phyloP scores from a whole-genome alignment of 2,888 invertebrate species.

The Therioaphis trifolii region DNA sequence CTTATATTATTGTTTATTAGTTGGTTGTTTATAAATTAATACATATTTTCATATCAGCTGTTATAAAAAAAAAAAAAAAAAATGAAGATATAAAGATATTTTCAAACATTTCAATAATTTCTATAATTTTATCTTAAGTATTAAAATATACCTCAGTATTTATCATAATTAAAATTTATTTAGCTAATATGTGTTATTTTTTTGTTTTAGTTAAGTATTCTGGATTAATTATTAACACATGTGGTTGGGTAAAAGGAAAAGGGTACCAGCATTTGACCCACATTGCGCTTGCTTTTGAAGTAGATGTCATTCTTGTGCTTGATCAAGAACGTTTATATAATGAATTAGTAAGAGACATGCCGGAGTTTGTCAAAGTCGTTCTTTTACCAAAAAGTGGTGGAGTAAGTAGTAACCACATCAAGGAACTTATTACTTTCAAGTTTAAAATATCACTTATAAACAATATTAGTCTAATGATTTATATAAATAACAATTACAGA shows the following conservation, averaged over 20 bases:
- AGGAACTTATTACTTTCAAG: too few species aligned
- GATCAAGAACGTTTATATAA: slow-evolving; percentile 97
- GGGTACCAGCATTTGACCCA: slow-evolving; percentile 90
- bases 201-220: slow-evolving; percentile 78
- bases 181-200: not conserved
- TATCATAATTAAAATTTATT: not conserved
- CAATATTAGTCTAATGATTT: too few species aligned
- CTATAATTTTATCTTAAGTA: too few species aligned
- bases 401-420: slow-evolving; percentile 73
- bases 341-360: slow-evolving; percentile 92
- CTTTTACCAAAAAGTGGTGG: slow-evolving; percentile 96
- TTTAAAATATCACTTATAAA: too few species aligned
- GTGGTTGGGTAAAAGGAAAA: slow-evolving; percentile 94
- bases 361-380: slow-evolving; percentile 91
- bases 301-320: slow-evolving; percentile 92
- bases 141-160: too few species aligned
- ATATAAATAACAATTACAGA: too few species aligned
- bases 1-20: too few species aligned
- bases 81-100: too few species aligned
- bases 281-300: slow-evolving; percentile 93
- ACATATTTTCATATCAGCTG: too few species aligned
- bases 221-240: slow-evolving; percentile 96
- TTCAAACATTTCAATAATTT: too few species aligned
- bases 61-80: too few species aligned
- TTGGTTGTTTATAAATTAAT: too few species aligned